Evolutionary conservation across 2,797 vertebrate species (phyloP).

Genomic region (Spinus pinus): DNA sequence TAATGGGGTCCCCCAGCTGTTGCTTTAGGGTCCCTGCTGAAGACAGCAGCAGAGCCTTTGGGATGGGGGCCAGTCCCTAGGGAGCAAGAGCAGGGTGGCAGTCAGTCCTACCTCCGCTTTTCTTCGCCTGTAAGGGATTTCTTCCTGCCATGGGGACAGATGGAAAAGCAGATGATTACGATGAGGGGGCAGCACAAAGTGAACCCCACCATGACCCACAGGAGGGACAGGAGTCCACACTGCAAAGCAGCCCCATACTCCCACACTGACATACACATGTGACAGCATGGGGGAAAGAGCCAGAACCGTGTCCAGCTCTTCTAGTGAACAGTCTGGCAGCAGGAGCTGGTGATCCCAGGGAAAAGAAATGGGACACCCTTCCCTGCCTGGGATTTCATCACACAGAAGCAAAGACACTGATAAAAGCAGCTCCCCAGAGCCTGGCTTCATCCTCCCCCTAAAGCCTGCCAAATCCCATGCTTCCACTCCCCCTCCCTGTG

Average conservation of each 20-base stretch:
- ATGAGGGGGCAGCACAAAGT: not conserved
- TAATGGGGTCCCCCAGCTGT: not conserved
- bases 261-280: not conserved
- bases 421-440: not conserved
- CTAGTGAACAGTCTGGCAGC: not conserved
- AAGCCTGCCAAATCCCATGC: not conserved
- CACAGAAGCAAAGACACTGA: not conserved
- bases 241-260: not conserved
- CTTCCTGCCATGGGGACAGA: constrained; percentile 6
- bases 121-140: constrained; percentile 22
- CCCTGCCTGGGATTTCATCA: not conserved
- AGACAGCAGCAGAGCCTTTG: not conserved
- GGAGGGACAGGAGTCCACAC: not conserved
- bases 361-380: not conserved
- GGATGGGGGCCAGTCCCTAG: not conserved
- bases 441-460: not conserved
- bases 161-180: not conserved
- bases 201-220: not conserved
- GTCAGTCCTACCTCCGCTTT: constrained; percentile 44
- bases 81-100: rapidly evolving
- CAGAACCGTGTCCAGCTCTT: not conserved
- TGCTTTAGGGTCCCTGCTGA: rapidly evolving
- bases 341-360: not conserved
- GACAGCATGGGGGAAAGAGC: not conserved
- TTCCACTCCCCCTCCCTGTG: not conserved